phyloP scores from a whole-genome alignment of 2,797 vertebrate species.

The Arnoldichthys spilopterus region DNA sequence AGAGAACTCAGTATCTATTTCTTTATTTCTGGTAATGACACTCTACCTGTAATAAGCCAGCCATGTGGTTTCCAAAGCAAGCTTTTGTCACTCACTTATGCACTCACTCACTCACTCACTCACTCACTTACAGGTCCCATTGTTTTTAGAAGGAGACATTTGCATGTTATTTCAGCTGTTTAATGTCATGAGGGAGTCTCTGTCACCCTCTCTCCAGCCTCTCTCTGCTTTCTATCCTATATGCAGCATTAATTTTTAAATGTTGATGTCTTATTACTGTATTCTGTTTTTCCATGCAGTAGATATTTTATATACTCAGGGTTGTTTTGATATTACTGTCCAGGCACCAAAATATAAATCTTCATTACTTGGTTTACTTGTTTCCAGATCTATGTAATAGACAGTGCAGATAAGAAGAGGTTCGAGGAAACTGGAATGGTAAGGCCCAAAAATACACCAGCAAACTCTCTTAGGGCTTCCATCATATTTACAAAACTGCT shows the following conservation, averaged over 20 bases:
- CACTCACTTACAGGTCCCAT: not conserved
- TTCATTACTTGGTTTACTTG: conserved; percentile 4
- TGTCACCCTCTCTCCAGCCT: not conserved
- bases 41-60: not conserved
- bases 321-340: not conserved
- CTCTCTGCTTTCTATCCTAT: not conserved
- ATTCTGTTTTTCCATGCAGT: not conserved
- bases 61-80: not conserved
- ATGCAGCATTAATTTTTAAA: not conserved
- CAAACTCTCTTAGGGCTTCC: not conserved
- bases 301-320: not conserved
- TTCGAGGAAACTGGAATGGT: conserved; percentile 80
- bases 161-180: conserved; percentile 12
- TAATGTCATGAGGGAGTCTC: not conserved
- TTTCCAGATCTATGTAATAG: conserved; percentile 78
- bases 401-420: conserved; percentile 77
- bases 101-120: too few relatives aligned
- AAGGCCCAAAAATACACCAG: conserved; percentile 32
- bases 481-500: too few relatives aligned
- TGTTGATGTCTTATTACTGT: not conserved
- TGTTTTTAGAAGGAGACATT: conserved; percentile 11
- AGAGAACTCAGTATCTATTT: not conserved
- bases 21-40: not conserved
- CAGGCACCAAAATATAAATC: too few relatives aligned
- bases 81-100: too few relatives aligned